A percentile compares a stretch with the other conserved stretches of the same genome.
Conservation (phyloP, 1,140 invertebrate genomes). For the Gonioctena quinquepunctata region DNA sequence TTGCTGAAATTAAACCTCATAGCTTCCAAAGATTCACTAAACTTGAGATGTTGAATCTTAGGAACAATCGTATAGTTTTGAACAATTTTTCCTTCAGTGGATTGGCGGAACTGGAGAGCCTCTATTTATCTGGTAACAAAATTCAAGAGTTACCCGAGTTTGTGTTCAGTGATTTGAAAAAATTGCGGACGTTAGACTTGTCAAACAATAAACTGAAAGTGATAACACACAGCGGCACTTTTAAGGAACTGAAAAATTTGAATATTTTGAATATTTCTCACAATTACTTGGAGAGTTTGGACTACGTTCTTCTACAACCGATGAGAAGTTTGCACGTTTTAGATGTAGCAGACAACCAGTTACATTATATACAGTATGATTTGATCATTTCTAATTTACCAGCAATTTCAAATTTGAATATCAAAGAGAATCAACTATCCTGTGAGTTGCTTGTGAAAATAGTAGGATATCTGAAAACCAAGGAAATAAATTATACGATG, state of each 20-base stretch:
- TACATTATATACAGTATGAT: conserved; percentile 44
- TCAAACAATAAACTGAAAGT: conserved; percentile 33
- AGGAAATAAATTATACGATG: conserved; percentile 40
- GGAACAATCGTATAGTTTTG: conserved; percentile 33
- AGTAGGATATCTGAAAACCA: conserved; percentile 40
- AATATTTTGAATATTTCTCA: conserved; percentile 45
- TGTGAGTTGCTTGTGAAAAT: conserved; percentile 44
- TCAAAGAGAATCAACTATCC: conserved; percentile 45
- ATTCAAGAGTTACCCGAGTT: conserved; percentile 27
- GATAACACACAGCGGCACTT: conserved; percentile 14
- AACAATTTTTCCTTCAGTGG: conserved; percentile 27
- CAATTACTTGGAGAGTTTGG: conserved; percentile 39
- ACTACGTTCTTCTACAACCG: conserved; percentile 35
- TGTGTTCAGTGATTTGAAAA: conserved; percentile 27
- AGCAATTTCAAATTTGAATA: conserved; percentile 41
- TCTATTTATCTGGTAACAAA: conserved; percentile 33
- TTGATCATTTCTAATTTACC: conserved; percentile 42
- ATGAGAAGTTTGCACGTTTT: conserved; percentile 39
- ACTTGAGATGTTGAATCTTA: conserved; percentile 32
- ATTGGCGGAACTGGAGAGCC: conserved; percentile 25
- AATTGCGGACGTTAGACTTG: conserved; percentile 37
- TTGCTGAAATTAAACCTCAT: conserved; percentile 15
- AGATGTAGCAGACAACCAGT: conserved; percentile 43
- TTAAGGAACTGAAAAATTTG: conserved; percentile 39
- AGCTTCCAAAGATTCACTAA: conserved; percentile 25